These are phyloP conservation scores for Octopus sinensis DNA, from an alignment of 1,140 invertebrate genomes.

Conservation along the genomic window DNA sequence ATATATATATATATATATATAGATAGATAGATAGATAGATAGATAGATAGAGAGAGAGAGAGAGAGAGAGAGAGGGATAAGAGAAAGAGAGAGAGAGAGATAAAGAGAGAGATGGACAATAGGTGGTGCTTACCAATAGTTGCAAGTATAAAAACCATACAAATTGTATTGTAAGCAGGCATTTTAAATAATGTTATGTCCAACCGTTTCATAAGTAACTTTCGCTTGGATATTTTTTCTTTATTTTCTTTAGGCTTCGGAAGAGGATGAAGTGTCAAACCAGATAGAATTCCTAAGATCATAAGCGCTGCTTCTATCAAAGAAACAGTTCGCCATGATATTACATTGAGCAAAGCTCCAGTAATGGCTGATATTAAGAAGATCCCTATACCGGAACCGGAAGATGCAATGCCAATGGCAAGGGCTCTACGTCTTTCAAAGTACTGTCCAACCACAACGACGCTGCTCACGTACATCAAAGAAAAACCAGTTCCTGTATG, in stretches of 20 bases:
- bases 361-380: not conserved
- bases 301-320: not conserved
- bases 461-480: not conserved
- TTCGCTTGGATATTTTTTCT: not conserved
- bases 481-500: not conserved
- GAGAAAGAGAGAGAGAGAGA: too few relatives aligned
- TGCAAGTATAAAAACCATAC: not conserved
- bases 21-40: too few relatives aligned
- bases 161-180: not conserved
- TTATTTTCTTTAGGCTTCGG: not conserved
- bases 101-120: not conserved
- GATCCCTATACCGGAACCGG: not conserved
- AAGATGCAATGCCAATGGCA: not conserved
- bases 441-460: slow-evolving; percentile 8
- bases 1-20: too few relatives aligned
- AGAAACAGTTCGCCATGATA: not conserved
- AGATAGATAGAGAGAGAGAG: too few relatives aligned
- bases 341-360: not conserved
- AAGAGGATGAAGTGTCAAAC: not conserved
- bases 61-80: too few relatives aligned
- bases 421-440: not conserved
- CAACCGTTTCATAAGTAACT: not conserved
- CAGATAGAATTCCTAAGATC: not conserved
- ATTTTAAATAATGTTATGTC: not conserved
- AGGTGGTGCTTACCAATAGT: not conserved